A percentile compares a stretch with the other conserved stretches of the same genome.
Conservation (phyloP, 2,113 vertebrate species). For the Picathartes gymnocephalus region DNA sequence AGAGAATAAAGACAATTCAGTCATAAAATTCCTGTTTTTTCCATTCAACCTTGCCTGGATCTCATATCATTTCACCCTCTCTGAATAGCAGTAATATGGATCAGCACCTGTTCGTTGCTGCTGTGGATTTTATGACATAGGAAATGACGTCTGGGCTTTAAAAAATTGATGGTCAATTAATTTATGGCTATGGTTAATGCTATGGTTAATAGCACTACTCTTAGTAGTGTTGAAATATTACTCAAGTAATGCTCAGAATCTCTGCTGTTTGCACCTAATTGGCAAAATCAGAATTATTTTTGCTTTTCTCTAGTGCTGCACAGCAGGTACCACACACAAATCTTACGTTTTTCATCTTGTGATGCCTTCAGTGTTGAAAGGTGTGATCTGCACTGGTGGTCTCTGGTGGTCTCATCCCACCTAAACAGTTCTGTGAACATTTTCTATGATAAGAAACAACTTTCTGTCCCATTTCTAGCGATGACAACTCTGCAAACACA, state of each 20-base stretch:
- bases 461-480: background rate
- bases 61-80: fast-evolving
- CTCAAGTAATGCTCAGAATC: background rate
- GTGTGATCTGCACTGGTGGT: background rate
- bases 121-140: background rate
- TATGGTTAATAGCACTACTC: background rate
- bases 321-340: background rate
- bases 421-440: background rate
- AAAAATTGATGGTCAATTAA: background rate
- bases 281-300: background rate
- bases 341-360: background rate
- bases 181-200: too few relatives aligned
- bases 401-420: background rate
- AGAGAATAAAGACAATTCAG: background rate
- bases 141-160: background rate
- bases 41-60: background rate
- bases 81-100: background rate
- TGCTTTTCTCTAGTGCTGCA: background rate
- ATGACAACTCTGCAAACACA: background rate
- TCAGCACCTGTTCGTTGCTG: background rate
- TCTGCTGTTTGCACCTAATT: background rate
- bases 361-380: background rate
- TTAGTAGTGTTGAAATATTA: background rate
- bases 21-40: background rate
- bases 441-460: background rate